Conservation (phyloP, 1,140 invertebrate species). For the Agraylea sexmaculata region DNA sequence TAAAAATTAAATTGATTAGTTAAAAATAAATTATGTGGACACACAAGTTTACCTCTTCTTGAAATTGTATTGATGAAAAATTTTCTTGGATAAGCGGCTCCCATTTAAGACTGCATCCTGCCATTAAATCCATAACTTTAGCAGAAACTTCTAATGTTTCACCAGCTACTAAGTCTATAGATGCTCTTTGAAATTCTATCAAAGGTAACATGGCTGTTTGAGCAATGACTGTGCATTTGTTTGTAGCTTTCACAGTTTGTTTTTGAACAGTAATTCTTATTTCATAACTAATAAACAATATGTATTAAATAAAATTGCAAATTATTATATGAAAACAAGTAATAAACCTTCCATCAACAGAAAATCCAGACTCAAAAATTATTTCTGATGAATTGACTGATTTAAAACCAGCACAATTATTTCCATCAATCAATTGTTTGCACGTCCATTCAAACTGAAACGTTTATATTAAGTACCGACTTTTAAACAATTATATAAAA, state of each 20-base stretch:
- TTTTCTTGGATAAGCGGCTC: slow-evolving; percentile 11
- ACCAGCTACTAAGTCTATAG: slow-evolving; percentile 9
- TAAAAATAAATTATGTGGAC: not conserved
- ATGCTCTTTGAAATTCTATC: slow-evolving; percentile 11
- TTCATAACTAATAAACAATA: slow-evolving; percentile 13
- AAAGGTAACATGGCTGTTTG: slow-evolving; percentile 16
- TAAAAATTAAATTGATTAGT: slow-evolving; percentile 2
- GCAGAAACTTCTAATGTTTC: slow-evolving; percentile 16
- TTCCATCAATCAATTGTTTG: slow-evolving; percentile 9
- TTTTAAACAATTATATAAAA: not conserved
- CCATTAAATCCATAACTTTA: slow-evolving; percentile 13
- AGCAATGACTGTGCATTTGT: slow-evolving; percentile 6
- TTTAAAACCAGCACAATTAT: slow-evolving; percentile 15
- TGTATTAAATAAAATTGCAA: not conserved
- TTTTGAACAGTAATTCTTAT: slow-evolving; percentile 13
- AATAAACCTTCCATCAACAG: slow-evolving; percentile 14
- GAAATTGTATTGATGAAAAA: slow-evolving; percentile 8
- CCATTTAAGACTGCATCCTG: slow-evolving; percentile 15
- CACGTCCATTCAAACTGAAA: slow-evolving; percentile 17
- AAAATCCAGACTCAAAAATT: slow-evolving; percentile 15
- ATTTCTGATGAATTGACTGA: slow-evolving; percentile 14
- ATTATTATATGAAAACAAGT: not conserved
- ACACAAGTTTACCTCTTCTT: slow-evolving; percentile 9
- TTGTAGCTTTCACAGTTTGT: slow-evolving; percentile 11
- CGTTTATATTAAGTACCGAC: slow-evolving; percentile 5